Base-by-base conservation (phyloP, 2,113 vertebrate genomes). In the Gasterosteus aculeatus region DNA sequence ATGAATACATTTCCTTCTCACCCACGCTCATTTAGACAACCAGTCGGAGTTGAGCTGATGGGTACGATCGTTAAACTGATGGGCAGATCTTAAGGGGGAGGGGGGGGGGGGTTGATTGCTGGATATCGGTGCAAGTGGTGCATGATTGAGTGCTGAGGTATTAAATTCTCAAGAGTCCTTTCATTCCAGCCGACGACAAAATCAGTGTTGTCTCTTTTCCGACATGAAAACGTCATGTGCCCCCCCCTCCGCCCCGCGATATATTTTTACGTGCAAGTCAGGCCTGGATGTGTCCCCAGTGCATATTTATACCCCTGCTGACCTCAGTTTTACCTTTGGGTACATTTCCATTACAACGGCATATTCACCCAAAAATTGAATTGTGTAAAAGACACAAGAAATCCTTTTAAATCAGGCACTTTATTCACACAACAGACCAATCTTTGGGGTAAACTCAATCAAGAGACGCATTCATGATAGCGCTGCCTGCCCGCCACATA, bases 61-160 rank as follows among this genome's bases (percentile, higher is more conserved):
- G 85, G 88, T 83, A 65, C 82, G 65, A 84, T 89, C 69, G 69
- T 90, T 88, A 86, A 69, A 74, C 76, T 87, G 91, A 91, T 91
- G 72, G 84, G 82, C 81, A 91, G 78, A 88, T 86, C 72, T 64
- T 10, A 64, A 70, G 64, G 72, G 69, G 78, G 68, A 83, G 81
- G 72, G 80, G 72, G 78, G 56, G 60, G 83, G 68, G 78, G 74
- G 86, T 89, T 91, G 85, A 92, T 91, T 88, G 77, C 82, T 57
- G 72, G 85, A 84, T 81, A 87, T 86, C 80, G 75, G 78, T 70
- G 61, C 19, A 84, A 91, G 80, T 41, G 81, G 61, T 84, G 65
- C 72, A 65, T 87, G 87, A 87, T 85, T 83, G 84, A 91, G 78
- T 82, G 72, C 79, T 75, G 49, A 87, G 80, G 91, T 89, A 83